phyloP scores from a whole-genome alignment of 2,888 invertebrate genomes.

The Drosophila putrida region DNA sequence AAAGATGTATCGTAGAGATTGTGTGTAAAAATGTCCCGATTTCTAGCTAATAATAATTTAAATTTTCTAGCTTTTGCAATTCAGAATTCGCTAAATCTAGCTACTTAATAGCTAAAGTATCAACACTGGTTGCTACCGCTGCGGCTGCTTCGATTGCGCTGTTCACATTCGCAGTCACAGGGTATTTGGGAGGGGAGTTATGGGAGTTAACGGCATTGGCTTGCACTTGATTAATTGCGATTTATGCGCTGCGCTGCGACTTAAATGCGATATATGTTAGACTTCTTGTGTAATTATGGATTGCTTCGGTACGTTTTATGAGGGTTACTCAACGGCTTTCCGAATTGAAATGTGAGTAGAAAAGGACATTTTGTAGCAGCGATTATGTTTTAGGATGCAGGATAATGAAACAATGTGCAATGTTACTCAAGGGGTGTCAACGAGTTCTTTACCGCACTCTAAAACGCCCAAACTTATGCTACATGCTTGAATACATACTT shows the following conservation, averaged over 20 bases:
- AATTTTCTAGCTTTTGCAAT: too few relatives aligned
- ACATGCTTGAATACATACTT: slow-evolving; percentile 18
- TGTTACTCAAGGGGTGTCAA: slow-evolving; percentile 43
- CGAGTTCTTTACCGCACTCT: slow-evolving; percentile 34
- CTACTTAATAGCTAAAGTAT: too few relatives aligned
- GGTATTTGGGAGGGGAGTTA: slow-evolving; percentile 15
- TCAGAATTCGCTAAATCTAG: too few relatives aligned
- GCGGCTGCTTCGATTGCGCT: slow-evolving; percentile 26
- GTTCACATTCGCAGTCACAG: slow-evolving; percentile 6
- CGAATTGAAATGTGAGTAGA: slow-evolving; percentile 56
- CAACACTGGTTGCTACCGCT: slow-evolving; percentile 3
- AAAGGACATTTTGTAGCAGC: slow-evolving; percentile 51
- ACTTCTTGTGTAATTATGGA: slow-evolving; percentile 68
- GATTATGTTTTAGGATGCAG: slow-evolving; percentile 41
- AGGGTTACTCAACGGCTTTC: slow-evolving; percentile 50
- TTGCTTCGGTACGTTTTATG: slow-evolving; percentile 48
- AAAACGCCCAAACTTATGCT: slow-evolving; percentile 60
- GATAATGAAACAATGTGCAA: slow-evolving; percentile 46
- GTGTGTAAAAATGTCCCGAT: too few relatives aligned
- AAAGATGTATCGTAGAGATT: too few relatives aligned
- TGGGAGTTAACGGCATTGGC: slow-evolving; percentile 71
- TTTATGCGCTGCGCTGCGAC: slow-evolving; percentile 72
- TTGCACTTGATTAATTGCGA: slow-evolving; percentile 81
- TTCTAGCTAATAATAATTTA: too few relatives aligned
- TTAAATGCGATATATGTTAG: slow-evolving; percentile 69